Conservation (phyloP, 1,140 invertebrate species). For the Cheumatopsyche charites region DNA sequence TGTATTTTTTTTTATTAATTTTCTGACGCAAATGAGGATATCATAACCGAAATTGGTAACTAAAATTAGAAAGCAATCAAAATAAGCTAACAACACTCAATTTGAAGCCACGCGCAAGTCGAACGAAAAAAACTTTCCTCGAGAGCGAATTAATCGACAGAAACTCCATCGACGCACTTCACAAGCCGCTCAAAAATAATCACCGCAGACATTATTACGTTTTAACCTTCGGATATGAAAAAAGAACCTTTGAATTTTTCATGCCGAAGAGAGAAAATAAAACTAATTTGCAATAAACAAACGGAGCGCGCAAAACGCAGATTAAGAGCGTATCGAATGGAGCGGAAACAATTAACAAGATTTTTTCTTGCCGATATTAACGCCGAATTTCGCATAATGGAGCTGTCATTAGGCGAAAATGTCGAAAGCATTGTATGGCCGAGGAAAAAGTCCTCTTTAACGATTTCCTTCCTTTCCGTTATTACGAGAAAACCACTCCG, state of each 20-base stretch:
- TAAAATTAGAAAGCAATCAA: no score
- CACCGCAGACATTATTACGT: no score
- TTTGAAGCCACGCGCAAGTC: no score
- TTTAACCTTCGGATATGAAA: no score
- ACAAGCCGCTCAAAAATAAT: no score
- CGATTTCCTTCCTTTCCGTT: conserved; percentile 23
- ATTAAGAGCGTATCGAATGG: not conserved
- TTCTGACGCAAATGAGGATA: no score
- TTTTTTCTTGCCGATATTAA: conserved; percentile 27
- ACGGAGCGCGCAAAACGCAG: not conserved
- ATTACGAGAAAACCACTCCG: conserved; percentile 6
- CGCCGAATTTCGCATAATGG: conserved; percentile 36
- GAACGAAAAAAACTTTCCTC: no score
- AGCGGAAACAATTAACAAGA: conserved; percentile 39
- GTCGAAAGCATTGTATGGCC: conserved; percentile 26
- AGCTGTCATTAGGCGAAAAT: conserved; percentile 33
- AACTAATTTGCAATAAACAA: not conserved
- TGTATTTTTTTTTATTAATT: no score
- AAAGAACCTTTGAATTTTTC: no score
- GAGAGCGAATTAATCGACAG: not conserved
- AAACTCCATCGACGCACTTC: not conserved
- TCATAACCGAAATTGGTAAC: no score
- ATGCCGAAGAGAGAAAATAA: no score
- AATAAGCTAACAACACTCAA: no score
- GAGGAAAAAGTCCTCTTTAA: conserved; percentile 3